Evolutionary conservation across 2,888 invertebrate species (phyloP).

Genomic region (Xylota segnis): DNA sequence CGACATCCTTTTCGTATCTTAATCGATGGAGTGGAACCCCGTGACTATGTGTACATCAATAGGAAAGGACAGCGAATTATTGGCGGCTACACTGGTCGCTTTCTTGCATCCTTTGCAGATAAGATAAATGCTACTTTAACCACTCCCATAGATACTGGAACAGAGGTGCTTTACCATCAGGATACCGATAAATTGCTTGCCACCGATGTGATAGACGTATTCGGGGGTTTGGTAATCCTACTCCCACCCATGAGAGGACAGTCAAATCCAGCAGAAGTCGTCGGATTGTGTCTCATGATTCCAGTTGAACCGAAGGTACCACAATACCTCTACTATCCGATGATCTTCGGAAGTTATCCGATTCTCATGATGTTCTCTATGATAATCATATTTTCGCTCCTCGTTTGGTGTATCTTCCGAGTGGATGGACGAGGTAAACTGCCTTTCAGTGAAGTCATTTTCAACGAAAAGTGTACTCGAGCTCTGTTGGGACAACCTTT

Average conservation of each 20-base stretch:
- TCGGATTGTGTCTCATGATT: constrained; percentile 37
- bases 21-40: constrained; percentile 38
- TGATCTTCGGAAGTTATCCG: constrained; percentile 34
- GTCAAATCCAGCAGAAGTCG: constrained; percentile 25
- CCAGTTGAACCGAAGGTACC: constrained; percentile 43
- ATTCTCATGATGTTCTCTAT: constrained; percentile 35
- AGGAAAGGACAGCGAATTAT: constrained; percentile 8
- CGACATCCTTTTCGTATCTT: constrained; percentile 29
- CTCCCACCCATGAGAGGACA: constrained; percentile 21
- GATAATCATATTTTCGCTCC: constrained; percentile 41
- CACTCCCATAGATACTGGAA: neutral
- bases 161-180: constrained; percentile 22
- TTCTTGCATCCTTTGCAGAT: constrained; percentile 14
- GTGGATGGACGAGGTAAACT: constrained; percentile 2
- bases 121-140: constrained; percentile 30
- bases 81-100: constrained; percentile 23
- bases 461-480: constrained; percentile 36
- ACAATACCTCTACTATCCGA: constrained; percentile 43
- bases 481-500: constrained; percentile 36
- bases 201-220: constrained; percentile 24
- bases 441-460: neutral
- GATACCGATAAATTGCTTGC: constrained; percentile 18
- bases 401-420: constrained; percentile 9
- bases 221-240: constrained; percentile 32
- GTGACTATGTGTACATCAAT: constrained; percentile 42